Percentiles rank a stretch among this genome's conserved stretches.
phyloP scores from a whole-genome alignment of 2,113 vertebrate genomes.

The Catharus bicknelli region DNA sequence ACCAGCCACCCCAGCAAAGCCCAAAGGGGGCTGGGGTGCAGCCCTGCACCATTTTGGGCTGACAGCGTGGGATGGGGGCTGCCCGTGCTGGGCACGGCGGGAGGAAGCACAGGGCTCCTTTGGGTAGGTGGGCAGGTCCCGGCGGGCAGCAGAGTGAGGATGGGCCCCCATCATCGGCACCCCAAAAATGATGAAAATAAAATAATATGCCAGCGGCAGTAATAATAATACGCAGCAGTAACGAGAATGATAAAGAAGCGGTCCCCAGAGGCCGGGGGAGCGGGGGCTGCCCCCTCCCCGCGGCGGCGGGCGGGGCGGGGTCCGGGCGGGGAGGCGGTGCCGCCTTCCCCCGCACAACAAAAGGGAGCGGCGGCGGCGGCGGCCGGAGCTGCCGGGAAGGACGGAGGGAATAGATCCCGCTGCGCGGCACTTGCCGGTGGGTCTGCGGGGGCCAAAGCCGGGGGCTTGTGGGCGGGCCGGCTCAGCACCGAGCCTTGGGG shows the following conservation, averaged over 20 bases:
- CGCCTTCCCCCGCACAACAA: too few species aligned
- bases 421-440: neutral
- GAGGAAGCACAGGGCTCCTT: too few species aligned
- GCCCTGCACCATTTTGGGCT: neutral
- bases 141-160: neutral
- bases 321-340: too few species aligned
- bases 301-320: neutral
- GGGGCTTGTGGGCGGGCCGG: neutral
- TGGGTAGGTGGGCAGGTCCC: neutral
- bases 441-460: neutral
- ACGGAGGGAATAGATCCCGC: neutral
- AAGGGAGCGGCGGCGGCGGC: neutral
- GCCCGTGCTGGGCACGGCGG: neutral
- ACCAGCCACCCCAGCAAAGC: neutral
- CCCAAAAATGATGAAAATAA: neutral
- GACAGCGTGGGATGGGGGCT: neutral
- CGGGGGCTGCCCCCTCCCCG: neutral
- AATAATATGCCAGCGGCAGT: neutral
- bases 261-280: neutral
- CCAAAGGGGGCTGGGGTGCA: neutral
- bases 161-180: rapidly evolving
- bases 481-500: neutral
- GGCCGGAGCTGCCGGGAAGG: neutral
- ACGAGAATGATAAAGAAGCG: neutral
- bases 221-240: neutral